Evolutionary conservation across 2,797 vertebrate species (phyloP).

Genomic region (Scarus forsteni): DNA sequence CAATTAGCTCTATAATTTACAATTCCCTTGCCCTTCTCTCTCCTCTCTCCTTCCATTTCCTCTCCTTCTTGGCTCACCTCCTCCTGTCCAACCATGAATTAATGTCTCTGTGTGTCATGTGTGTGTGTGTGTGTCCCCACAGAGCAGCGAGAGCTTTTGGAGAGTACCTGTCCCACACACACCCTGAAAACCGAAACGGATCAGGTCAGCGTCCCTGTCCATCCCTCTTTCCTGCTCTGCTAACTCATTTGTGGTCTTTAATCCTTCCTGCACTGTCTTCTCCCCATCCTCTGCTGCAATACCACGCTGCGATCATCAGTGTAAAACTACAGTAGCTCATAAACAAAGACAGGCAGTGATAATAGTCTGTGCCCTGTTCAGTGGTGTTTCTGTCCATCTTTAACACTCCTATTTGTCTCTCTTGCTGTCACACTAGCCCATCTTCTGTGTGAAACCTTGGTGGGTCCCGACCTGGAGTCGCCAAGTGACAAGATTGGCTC

Average conservation of each 20-base stretch:
- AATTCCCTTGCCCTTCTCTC: constrained; percentile 55
- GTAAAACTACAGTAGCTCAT: constrained; percentile 43
- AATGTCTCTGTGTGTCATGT: constrained; percentile 73
- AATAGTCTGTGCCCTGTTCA: background rate
- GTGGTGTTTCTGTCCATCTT: no score
- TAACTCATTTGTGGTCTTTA: constrained; percentile 45
- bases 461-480: constrained; percentile 90
- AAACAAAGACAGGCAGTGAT: constrained; percentile 36
- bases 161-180: constrained; percentile 96
- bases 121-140: constrained; percentile 73
- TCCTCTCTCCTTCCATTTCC: constrained; percentile 37
- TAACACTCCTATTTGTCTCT: constrained; percentile 35
- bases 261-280: constrained; percentile 42
- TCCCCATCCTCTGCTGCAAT: constrained; percentile 55
- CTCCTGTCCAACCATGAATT: constrained; percentile 60
- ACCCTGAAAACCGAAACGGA: constrained; percentile 93
- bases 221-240: constrained; percentile 42
- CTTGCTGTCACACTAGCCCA: constrained; percentile 84
- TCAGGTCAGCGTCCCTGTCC: constrained; percentile 90
- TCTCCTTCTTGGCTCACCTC: constrained; percentile 39
- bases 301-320: constrained; percentile 52
- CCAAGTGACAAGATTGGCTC: constrained; percentile 73
- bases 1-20: constrained; percentile 76
- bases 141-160: constrained; percentile 97
- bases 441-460: constrained; percentile 92